Evolutionary conservation across 2,797 vertebrate species (phyloP).

Genomic region (Lates japonicus): DNA sequence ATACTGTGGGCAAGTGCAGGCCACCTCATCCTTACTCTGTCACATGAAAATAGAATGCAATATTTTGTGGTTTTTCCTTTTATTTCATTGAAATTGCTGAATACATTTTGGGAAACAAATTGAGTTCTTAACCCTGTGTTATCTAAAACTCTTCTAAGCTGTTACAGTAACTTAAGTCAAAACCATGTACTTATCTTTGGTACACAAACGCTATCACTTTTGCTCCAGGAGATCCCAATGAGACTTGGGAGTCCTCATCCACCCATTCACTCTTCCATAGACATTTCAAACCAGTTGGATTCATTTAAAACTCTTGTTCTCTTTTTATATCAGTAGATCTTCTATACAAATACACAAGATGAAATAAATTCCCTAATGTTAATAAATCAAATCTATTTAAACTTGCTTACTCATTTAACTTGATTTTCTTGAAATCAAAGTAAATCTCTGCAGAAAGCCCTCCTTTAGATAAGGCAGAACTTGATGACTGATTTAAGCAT

Average conservation of each 20-base stretch:
- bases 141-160: neutral
- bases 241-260: neutral
- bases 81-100: neutral
- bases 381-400: neutral
- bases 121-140: neutral
- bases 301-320: neutral
- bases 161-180: neutral
- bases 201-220: neutral
- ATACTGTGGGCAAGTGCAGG: conserved; percentile 39
- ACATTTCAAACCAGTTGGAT: neutral
- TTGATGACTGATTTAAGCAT: neutral
- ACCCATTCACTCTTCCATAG: neutral
- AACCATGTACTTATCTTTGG: neutral
- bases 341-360: neutral
- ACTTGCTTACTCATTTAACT: conserved; percentile 1
- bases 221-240: neutral
- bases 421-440: neutral
- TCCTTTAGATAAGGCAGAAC: neutral
- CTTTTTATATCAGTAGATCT: neutral
- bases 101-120: neutral
- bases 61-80: conserved; percentile 9
- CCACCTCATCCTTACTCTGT: conserved; percentile 30
- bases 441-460: neutral
- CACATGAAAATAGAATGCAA: conserved; percentile 16
- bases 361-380: neutral